A percentile compares a stretch with the other conserved stretches of the same genome.
Conservation (phyloP, 2,888 invertebrate species). For the Leptogaster cylindrica region DNA sequence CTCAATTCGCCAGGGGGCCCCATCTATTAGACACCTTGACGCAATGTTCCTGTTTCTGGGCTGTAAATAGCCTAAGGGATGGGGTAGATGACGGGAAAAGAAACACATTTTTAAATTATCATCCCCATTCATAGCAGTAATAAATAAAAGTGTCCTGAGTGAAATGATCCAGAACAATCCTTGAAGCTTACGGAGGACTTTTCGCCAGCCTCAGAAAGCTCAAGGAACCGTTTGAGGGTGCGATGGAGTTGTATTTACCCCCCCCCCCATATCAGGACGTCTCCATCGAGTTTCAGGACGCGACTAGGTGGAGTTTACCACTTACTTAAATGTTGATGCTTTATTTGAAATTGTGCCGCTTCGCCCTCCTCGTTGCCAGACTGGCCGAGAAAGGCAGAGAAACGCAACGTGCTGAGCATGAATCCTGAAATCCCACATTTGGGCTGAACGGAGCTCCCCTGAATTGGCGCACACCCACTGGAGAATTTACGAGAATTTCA, state of each 20-base stretch:
- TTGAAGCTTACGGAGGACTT: slow-evolving; percentile 46
- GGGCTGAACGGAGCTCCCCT: not conserved
- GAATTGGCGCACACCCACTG: not conserved
- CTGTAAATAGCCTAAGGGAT: slow-evolving; percentile 15
- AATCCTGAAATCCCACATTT: not conserved
- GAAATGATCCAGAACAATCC: slow-evolving; percentile 47
- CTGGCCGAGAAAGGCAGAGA: not conserved
- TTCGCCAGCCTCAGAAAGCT: slow-evolving; percentile 29
- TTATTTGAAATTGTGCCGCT: too few species aligned
- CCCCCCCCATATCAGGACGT: not conserved
- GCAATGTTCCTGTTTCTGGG: slow-evolving; percentile 13
- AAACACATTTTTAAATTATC: slow-evolving; percentile 46
- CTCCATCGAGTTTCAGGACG: slow-evolving; percentile 13
- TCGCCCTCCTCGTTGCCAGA: too few species aligned
- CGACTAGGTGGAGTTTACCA: slow-evolving; percentile 2
- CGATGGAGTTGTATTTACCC: not conserved
- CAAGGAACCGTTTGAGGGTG: slow-evolving; percentile 6
- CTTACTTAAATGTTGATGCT: not conserved
- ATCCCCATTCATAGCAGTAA: slow-evolving; percentile 36
- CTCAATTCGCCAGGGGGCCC: slow-evolving; percentile 19
- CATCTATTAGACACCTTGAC: slow-evolving; percentile 21
- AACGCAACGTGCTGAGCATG: too few species aligned
- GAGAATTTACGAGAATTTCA: not conserved
- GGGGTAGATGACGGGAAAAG: slow-evolving; percentile 29
- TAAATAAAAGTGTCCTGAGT: slow-evolving; percentile 45